Conservation (phyloP, 2,797 vertebrate genomes). For the Schizothorax lantsangensis region DNA sequence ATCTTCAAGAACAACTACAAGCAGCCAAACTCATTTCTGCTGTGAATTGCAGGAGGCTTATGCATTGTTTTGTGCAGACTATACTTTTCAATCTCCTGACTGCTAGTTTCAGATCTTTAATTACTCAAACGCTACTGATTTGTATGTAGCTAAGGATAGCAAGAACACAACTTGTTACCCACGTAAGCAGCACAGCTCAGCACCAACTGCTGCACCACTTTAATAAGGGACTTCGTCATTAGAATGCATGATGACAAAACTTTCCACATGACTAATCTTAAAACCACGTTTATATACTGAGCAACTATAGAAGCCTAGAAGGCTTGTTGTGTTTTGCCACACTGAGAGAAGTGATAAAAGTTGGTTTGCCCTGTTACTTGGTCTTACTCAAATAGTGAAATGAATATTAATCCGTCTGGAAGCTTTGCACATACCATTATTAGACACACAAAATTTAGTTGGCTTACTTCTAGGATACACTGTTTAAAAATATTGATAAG, state of each 20-base stretch:
- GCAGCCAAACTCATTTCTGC: background rate
- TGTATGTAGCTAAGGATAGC: background rate
- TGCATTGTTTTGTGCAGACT: too few species aligned
- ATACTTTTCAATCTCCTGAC: background rate
- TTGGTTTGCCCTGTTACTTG: background rate
- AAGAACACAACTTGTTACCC: background rate
- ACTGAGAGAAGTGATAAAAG: background rate
- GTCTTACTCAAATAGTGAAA: background rate
- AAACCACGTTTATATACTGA: background rate
- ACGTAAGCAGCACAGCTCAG: background rate
- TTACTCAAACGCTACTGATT: background rate
- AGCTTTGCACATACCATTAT: background rate
- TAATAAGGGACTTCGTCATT: background rate
- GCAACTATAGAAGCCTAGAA: background rate
- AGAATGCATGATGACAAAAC: background rate
- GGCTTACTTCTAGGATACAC: too few species aligned
- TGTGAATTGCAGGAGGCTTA: background rate
- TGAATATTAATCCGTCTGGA: background rate
- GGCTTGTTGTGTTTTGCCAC: background rate
- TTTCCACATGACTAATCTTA: background rate
- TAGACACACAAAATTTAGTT: background rate
- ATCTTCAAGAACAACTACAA: background rate
- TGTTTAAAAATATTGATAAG: background rate
- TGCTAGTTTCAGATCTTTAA: conserved; percentile 3
- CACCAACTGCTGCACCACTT: background rate